Evolutionary conservation across 2,797 vertebrate species (phyloP), one percentile per base, ranked within the genome.

Genomic region (Numenius phaeopus): DNA sequence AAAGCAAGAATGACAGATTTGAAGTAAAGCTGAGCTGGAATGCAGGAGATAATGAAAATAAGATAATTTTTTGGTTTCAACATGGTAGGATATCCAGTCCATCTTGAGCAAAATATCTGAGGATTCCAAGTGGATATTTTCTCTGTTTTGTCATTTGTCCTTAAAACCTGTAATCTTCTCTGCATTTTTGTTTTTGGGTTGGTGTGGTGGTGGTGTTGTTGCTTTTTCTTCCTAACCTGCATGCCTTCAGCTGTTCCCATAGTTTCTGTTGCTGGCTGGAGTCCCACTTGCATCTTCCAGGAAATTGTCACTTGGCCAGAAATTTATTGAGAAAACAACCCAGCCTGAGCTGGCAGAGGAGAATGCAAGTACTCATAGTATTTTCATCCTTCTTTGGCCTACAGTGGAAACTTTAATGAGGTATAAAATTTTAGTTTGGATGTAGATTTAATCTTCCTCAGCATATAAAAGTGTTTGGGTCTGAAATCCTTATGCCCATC

Each of bases 221-320:
- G 34, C 6, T 55, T 77, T 86, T 87, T 83, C 69, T 87, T 85
- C 50, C 52, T 71, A 87, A 89, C 75, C 78, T 96, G 47, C 27
- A 27, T 80, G 59, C 32, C 16, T 93, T 85, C 72, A 64, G 37
- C 87, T 83, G 30, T 89, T 93, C 67, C 55, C 34, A 37, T 79
- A 59, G 67, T 73, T 90, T 87, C 81, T 92, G 12, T 34, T 84
- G 4, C 32, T 94, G 84, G 70, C 81, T 76, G 39, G 6, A 85
- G 10, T 93, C 59, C 83, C 55, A 42, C 30, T 89, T 87, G 58
- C 14, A 73, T 94, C 34, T 83, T 93, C 80, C 81, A 93, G 76
- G 59, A 87, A 96, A 55, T 93, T 94, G 90, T 90, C 81, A 79
- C 50, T 73, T 83, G 22, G 59, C 86, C 90, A 96, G 64, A 90